Evolutionary conservation across 2,113 vertebrate genomes (phyloP), one percentile per base, ranked within the genome.

Genomic region (Ciconia stormi): DNA sequence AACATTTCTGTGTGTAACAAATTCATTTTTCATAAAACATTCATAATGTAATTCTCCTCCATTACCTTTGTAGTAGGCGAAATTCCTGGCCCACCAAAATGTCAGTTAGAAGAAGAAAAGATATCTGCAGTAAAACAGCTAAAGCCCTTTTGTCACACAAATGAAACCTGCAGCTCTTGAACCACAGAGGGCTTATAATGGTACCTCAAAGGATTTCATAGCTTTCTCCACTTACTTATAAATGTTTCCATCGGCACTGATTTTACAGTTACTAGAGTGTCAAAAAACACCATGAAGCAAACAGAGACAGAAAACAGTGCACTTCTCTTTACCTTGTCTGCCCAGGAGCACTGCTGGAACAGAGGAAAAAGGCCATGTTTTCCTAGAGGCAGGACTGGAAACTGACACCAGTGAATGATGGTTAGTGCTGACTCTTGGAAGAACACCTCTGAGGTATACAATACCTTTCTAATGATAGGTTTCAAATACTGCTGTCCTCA

Each of bases 381-480:
- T 67, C n/a, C 38, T 36, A 52, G 6, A 72, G 4, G 7, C 5
- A 65, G 7, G 5, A 38, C 2, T 55, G 27, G 32, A 84, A 73
- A 27, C 16, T 47, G 2, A 27, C 13, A 63, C 25, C 10, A 32
- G 4, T 38, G n/a, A n/a, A 61, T 30, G 8, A 61, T 19, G 5
- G 19, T 4, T 69, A 16, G 23, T 47, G 9, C 4, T 47, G 7
- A 9, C 2, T 77, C 40, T 56, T 44, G 19, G 34, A 73, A 77
- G 27, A 53, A 61, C 8, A 52, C 2, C 6, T 71, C 2, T 66
- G 38, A 74, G 12, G 2, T 34, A 16, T 25, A 40, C 0, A 0
- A 59, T 29, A n/a, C 1, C 5, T 55, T 82, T 90, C 9, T 40
- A 74, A 58, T 30, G 7, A 23, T 11, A 27, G 1, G 1, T 67